Percentiles rank a stretch among this genome's conserved stretches.
These are phyloP conservation scores for Ormia ochracea DNA, from an alignment of 2,888 invertebrate genomes.

Conservation along the genomic window DNA sequence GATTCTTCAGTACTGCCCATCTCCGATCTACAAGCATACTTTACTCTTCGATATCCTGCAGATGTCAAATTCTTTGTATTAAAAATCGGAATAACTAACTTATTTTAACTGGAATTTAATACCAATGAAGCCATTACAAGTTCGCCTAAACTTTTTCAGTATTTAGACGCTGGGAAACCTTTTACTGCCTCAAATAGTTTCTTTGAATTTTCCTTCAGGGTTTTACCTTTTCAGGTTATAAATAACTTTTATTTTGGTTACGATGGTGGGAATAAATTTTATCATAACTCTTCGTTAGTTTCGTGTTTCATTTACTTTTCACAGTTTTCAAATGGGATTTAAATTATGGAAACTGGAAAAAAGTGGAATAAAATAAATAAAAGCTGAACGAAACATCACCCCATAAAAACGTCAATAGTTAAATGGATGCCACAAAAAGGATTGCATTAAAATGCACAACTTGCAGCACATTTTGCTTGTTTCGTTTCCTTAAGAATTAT, in stretches of 20 bases:
- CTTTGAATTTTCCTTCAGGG: background rate
- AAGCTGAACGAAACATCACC: slow-evolving; percentile 57
- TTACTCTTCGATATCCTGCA: too few relatives aligned
- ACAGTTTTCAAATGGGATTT: background rate
- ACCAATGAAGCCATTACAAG: too few relatives aligned
- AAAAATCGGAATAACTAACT: too few relatives aligned
- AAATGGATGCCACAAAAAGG: slow-evolving; percentile 44
- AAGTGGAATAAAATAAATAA: background rate
- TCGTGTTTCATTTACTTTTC: slow-evolving; percentile 19
- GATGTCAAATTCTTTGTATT: too few relatives aligned
- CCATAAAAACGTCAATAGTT: slow-evolving; percentile 63
- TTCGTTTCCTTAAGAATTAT: background rate
- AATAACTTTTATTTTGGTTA: slow-evolving; percentile 18
- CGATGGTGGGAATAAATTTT: background rate
- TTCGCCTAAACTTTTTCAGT: background rate
- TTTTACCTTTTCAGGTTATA: slow-evolving; percentile 16
- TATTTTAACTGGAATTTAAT: too few relatives aligned
- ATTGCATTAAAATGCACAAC: slow-evolving; percentile 52
- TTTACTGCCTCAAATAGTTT: background rate
- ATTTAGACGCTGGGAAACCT: background rate
- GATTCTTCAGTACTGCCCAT: too few relatives aligned
- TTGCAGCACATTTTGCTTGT: slow-evolving; percentile 28
- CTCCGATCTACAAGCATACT: too few relatives aligned
- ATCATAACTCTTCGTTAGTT: slow-evolving; percentile 34
- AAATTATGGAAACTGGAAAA: background rate